phyloP scores from a whole-genome alignment of 1,140 invertebrate genomes.

The Tribolium madens region DNA sequence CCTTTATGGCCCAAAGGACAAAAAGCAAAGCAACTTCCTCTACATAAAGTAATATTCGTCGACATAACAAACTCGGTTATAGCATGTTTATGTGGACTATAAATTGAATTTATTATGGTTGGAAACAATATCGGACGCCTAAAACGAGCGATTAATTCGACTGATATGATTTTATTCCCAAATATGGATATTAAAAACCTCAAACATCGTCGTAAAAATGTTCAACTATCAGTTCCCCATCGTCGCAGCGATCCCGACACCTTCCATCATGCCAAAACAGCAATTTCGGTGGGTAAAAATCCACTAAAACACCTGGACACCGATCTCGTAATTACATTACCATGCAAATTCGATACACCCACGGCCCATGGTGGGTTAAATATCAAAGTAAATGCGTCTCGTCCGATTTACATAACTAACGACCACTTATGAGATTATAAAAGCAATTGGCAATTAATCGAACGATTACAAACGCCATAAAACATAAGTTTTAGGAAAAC shows the following conservation, averaged over 20 bases:
- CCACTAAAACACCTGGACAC: neutral
- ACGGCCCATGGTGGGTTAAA: conserved; percentile 30
- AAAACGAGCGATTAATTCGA: conserved; percentile 37
- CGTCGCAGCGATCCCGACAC: neutral
- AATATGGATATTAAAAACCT: conserved; percentile 33
- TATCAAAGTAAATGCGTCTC: conserved; percentile 32
- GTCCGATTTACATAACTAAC: conserved; percentile 37
- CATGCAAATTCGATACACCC: conserved; percentile 29
- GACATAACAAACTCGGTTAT: conserved; percentile 35
- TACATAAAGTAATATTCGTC: conserved; percentile 15
- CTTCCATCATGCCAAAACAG: neutral
- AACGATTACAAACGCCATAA: conserved; percentile 6
- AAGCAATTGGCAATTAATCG: conserved; percentile 1
- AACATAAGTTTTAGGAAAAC: neutral
- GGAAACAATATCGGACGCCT: conserved; percentile 38
- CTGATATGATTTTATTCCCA: conserved; percentile 24
- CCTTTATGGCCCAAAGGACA: conserved; percentile 6
- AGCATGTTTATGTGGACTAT: conserved; percentile 32
- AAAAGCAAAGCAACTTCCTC: conserved; percentile 2
- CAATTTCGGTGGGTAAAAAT: neutral
- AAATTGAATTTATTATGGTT: conserved; percentile 43
- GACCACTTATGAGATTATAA: conserved; percentile 30
- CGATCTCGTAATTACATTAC: conserved; percentile 24
- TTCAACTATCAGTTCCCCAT: neutral
- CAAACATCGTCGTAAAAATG: conserved; percentile 25